Evolutionary conservation across 2,888 invertebrate species (phyloP), one percentile per base, ranked within the genome.

Genomic region (Heliconius sara): DNA sequence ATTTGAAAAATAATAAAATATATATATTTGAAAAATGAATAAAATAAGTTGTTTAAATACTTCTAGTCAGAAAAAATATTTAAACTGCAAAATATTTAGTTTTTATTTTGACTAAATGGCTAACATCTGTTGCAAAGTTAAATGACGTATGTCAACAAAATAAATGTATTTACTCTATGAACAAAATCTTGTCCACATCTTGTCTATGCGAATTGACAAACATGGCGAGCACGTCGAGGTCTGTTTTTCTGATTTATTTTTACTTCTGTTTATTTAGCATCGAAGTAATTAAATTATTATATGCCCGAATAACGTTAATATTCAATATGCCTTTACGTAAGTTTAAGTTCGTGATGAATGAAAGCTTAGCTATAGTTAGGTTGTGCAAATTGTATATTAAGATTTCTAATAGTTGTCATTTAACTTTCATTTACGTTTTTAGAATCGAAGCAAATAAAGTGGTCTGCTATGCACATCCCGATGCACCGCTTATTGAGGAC

Each of bases 401-500:
- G 87, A 89, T 91, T 90, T 91, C 90, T 91, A 92, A 90, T 90
- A 91, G 60, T 78, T 65, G 22, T 73, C 30, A 77, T 34, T 74
- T 57, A 68, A 78, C 81, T 82, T 84, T 80, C 79, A 86, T 91
- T 92, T 93, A 89, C 91, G 90, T 87, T 95, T 95, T 90, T 90
- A 96, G 96, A 95, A 96, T 95, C 88, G 97, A 96, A 91, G 95
- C 94, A 89, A 98, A 98, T 90, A 97, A 97, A 93, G 97, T 98
- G 86, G 97, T 97, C 89, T 99, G 99, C 91, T 97, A 97, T 92
- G 97, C 98, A 83, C 99, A 99, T 95, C 99, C 99, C 83, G 99
- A 99, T 91, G 98, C 99, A 25, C 97, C 97, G 73, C 96, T 99
- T 76, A 98, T 99, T 87, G 99, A 99, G 93, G 99, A 99, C 93